Conservation (phyloP, 2,888 invertebrate genomes). For the Mimachlamys varia region DNA sequence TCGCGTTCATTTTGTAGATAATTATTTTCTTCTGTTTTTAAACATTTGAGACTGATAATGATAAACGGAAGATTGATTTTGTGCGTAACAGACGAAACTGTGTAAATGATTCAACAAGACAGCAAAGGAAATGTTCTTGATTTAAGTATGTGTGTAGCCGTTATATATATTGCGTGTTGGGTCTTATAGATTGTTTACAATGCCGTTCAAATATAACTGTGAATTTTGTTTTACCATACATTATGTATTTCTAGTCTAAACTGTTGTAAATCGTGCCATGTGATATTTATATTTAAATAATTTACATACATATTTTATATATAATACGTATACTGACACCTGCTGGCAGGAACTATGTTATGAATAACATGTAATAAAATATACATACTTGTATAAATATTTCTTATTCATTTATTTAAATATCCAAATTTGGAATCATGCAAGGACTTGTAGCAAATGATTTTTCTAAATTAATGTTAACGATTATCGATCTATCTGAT, state of each 20-base stretch:
- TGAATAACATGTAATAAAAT: neutral
- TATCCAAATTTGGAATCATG: no score
- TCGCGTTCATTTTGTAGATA: no score
- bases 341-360: neutral
- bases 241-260: neutral
- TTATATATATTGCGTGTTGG: no score
- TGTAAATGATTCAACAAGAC: neutral
- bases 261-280: neutral
- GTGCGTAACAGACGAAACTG: neutral
- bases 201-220: neutral
- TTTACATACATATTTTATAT: neutral
- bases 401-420: no score
- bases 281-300: neutral
- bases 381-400: neutral
- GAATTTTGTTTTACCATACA: no score
- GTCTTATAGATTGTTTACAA: neutral
- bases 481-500: no score
- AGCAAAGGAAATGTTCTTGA: neutral
- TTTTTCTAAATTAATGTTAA: no score
- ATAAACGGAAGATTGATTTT: no score
- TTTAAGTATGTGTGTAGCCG: neutral
- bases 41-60: no score
- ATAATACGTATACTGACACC: neutral
- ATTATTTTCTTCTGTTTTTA: no score
- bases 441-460: no score